Percentiles rank a stretch among this genome's conserved stretches.
phyloP scores from a whole-genome alignment of 2,797 vertebrate species.

The Myiothlypis coronata region DNA sequence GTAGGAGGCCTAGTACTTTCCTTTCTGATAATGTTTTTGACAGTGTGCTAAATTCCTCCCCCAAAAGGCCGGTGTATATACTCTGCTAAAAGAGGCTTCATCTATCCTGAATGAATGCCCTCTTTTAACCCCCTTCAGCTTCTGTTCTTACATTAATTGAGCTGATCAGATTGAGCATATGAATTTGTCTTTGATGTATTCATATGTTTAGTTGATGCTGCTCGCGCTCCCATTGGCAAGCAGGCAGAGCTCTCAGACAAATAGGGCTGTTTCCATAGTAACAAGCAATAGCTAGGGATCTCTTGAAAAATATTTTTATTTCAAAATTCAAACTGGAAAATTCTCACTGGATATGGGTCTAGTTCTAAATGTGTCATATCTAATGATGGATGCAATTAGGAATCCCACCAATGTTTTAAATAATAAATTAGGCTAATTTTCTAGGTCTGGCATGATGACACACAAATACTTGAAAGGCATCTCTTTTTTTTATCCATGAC shows the following conservation, averaged over 20 bases:
- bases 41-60: constrained; percentile 90
- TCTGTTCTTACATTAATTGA: constrained; percentile 92
- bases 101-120: constrained; percentile 85
- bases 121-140: constrained; percentile 92
- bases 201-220: constrained; percentile 83
- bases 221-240: constrained; percentile 82
- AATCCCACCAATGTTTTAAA: constrained; percentile 85
- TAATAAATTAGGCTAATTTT: constrained; percentile 86
- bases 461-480: constrained; percentile 77
- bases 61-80: constrained; percentile 81
- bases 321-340: constrained; percentile 88
- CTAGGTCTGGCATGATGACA: constrained; percentile 79
- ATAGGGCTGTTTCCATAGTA: constrained; percentile 94
- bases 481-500: constrained; percentile 74
- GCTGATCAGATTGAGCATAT: constrained; percentile 91
- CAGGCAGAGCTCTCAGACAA: constrained; percentile 87
- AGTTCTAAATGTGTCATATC: constrained; percentile 82
- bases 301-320: constrained; percentile 91
- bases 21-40: constrained; percentile 93
- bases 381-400: constrained; percentile 87
- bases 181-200: constrained; percentile 90
- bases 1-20: constrained; percentile 88
- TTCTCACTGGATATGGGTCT: constrained; percentile 82
- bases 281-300: constrained; percentile 90
- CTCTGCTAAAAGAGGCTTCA: constrained; percentile 82